Percentiles rank a stretch among this genome's conserved stretches.
These are phyloP conservation scores for Allacma fusca DNA, from an alignment of 2,888 invertebrate species.

Conservation along the genomic window DNA sequence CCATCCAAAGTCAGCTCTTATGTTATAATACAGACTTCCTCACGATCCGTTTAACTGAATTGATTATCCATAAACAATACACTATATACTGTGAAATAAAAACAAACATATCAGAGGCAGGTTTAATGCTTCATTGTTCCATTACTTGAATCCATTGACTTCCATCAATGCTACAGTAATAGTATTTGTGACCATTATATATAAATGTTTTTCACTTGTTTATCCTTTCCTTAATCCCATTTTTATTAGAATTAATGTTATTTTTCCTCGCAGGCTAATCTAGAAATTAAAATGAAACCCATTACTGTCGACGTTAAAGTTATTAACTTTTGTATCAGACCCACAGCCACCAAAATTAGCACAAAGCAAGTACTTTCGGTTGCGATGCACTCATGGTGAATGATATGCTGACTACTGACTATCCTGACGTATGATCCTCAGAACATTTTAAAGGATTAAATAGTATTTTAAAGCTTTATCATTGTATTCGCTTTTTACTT, in stretches of 20 bases:
- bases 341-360: neutral
- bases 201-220: constrained; percentile 2
- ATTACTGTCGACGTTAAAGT: neutral
- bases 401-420: too few relatives aligned
- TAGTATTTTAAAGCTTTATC: too few relatives aligned
- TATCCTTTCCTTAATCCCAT: neutral
- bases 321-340: neutral
- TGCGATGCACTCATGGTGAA: too few relatives aligned
- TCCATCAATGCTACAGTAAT: constrained; percentile 17
- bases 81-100: constrained; percentile 29
- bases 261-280: neutral
- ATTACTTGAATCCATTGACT: constrained; percentile 25
- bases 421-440: too few relatives aligned
- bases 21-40: constrained; percentile 23
- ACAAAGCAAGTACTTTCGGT: neutral
- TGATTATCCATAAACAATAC: constrained; percentile 38
- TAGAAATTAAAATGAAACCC: constrained; percentile 7
- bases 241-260: neutral
- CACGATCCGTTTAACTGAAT: constrained; percentile 30
- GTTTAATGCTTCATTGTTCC: constrained; percentile 38
- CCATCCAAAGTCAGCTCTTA: too few relatives aligned
- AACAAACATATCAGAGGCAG: constrained; percentile 30
- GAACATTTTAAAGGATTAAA: too few relatives aligned
- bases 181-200: neutral
- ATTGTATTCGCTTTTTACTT: too few relatives aligned